Base-by-base conservation (phyloP, 2,113 vertebrate genomes). In the Macrotis lagotis region DNA sequence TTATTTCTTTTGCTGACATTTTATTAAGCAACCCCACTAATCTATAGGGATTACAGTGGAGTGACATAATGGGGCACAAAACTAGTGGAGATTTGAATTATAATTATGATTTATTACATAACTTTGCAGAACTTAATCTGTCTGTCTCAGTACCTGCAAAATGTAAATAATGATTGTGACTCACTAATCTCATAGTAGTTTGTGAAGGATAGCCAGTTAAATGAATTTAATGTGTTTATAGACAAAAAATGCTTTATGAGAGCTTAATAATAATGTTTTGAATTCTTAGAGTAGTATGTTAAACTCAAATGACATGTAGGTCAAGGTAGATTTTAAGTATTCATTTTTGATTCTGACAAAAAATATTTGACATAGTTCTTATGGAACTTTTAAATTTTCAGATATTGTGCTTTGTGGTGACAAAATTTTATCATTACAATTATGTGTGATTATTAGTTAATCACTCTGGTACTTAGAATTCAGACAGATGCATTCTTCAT, bases 121-220 rank as follows among this genome's bases (percentile, higher is more conserved):
- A 94, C 37, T 96, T 95, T 96, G 91, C 92, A 95, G 89, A 97
- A 93, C 53, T 96, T 96, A 97, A 74, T 59, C 28, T 95, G n/a
- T 94, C 47, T 37, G 48, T 94, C 37, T 94, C 52, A 96, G 94
- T 93, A 92, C 52, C 93, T 97, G 31, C 96, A 95, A 97, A 96
- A 89, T 88, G n/a, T 22, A 50, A 44, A 28, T 92, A 93, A 88
- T 89, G 16, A 48, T 94, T 89, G 66, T 91, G 52, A 92, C 51
- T 51, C 91, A 95, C 52, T 97, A 92, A 96, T 94, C n/a, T 95
- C 14, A 91, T n/a, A 95, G 3, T 95, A 48, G n/a, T 28, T 74
- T 92, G 48, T 88, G 93, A 95, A 28, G 90, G 50, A 37, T 95
- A 53, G 89, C 92, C 47, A 96, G 94, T 95, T 95, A 90, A 96